A percentile compares a stretch with the other conserved stretches of the same genome.
These are phyloP conservation scores for Scotopteryx bipunctaria DNA, from an alignment of 2,888 invertebrate genomes.

Conservation along the genomic window DNA sequence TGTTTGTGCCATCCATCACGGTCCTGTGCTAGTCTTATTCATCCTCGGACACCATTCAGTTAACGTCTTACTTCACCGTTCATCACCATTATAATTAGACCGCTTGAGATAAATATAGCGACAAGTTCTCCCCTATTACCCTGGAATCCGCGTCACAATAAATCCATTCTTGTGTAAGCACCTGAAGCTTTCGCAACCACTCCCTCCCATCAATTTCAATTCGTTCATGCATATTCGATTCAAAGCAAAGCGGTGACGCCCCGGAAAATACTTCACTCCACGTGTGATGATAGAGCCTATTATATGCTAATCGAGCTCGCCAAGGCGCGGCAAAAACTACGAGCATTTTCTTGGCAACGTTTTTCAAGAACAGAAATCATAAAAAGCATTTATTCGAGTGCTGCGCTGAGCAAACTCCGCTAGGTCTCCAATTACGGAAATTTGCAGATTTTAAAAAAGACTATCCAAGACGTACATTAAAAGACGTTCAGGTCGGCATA, in stretches of 20 bases:
- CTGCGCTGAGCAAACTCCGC: conserved; percentile 25
- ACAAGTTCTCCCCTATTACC: conserved; percentile 21
- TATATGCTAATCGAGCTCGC: conserved; percentile 19
- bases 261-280: conserved; percentile 38
- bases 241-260: conserved; percentile 38
- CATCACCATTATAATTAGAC: too few species aligned
- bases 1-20: too few species aligned
- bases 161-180: conserved; percentile 35
- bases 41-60: too few species aligned
- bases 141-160: conserved; percentile 24
- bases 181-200: conserved; percentile 34
- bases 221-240: conserved; percentile 40
- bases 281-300: conserved; percentile 31
- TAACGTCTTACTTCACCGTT: too few species aligned
- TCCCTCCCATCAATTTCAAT: conserved; percentile 40
- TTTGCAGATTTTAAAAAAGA: conserved; percentile 44
- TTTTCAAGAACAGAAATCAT: conserved; percentile 24
- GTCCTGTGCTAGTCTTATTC: too few species aligned
- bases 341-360: conserved; percentile 17
- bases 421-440: conserved; percentile 43
- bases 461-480: conserved; percentile 59
- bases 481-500: conserved; percentile 62
- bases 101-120: conserved; percentile 25
- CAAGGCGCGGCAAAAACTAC: conserved; percentile 8
- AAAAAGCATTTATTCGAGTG: conserved; percentile 27